Conservation (phyloP, 2,113 vertebrate species). For the Pyxicephalus adspersus region DNA sequence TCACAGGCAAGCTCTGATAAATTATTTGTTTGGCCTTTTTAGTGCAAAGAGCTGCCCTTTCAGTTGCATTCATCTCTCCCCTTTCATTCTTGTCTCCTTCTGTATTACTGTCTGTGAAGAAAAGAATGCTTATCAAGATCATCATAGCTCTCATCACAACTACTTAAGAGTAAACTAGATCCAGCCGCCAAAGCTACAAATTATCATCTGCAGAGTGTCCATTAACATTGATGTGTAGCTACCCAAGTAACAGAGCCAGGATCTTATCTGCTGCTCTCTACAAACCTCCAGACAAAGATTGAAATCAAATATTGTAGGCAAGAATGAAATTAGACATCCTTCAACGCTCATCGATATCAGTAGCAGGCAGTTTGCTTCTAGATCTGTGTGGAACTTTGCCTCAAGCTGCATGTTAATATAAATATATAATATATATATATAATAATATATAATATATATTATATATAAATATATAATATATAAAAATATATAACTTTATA, state of each 20-base stretch:
- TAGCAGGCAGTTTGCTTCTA: conserved; percentile 22
- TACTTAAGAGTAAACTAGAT: conserved; percentile 45
- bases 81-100: conserved; percentile 3
- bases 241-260: conserved; percentile 44
- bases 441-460: too few species aligned
- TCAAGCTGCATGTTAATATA: background rate
- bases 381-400: background rate
- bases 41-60: conserved; percentile 3
- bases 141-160: conserved; percentile 50
- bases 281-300: conserved; percentile 36
- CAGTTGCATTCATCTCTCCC: conserved; percentile 1
- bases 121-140: conserved; percentile 7
- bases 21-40: background rate
- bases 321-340: conserved; percentile 42
- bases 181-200: conserved; percentile 6
- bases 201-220: conserved; percentile 20
- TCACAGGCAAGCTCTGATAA: conserved; percentile 3
- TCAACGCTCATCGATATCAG: conserved; percentile 5
- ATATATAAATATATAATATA: too few species aligned
- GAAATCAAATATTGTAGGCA: conserved; percentile 30
- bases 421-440: too few species aligned
- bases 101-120: background rate
- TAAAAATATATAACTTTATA: too few species aligned
- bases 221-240: conserved; percentile 50
- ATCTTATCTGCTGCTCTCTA: conserved; percentile 43